These are phyloP conservation scores for Asarcornis scutulata DNA, from an alignment of 2,113 vertebrate genomes.

Conservation along the genomic window DNA sequence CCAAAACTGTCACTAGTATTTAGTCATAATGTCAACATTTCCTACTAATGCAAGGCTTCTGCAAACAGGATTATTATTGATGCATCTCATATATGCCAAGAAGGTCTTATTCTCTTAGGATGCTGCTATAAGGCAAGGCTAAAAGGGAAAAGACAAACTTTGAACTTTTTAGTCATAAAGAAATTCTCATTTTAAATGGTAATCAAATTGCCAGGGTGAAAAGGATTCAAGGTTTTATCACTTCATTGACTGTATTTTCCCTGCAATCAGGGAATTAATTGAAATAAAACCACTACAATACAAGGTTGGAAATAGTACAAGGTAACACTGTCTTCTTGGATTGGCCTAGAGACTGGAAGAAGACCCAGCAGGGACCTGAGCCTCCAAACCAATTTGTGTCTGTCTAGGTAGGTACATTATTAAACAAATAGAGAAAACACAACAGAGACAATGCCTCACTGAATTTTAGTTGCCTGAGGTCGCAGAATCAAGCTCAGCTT, in stretches of 20 bases:
- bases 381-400: neutral
- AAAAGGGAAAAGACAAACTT: conserved; percentile 55
- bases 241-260: neutral
- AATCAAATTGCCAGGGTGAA: conserved; percentile 49
- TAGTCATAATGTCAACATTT: conserved; percentile 18
- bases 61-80: conserved; percentile 63
- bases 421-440: conserved; percentile 2
- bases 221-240: conserved; percentile 11
- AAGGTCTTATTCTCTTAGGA: conserved; percentile 27
- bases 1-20: neutral
- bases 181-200: conserved; percentile 55
- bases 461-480: neutral
- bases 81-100: conserved; percentile 2
- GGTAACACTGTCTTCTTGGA: neutral
- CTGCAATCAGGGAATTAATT: neutral
- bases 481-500: neutral
- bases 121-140: conserved; percentile 8
- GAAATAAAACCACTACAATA: conserved; percentile 10
- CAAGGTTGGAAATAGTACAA: neutral
- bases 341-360: neutral
- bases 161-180: conserved; percentile 40
- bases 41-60: neutral
- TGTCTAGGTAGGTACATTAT: neutral
- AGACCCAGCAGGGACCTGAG: neutral
- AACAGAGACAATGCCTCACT: neutral